These are phyloP conservation scores for Chaetodon trifasciatus DNA, from an alignment of 2,797 vertebrate species.

Conservation along the genomic window DNA sequence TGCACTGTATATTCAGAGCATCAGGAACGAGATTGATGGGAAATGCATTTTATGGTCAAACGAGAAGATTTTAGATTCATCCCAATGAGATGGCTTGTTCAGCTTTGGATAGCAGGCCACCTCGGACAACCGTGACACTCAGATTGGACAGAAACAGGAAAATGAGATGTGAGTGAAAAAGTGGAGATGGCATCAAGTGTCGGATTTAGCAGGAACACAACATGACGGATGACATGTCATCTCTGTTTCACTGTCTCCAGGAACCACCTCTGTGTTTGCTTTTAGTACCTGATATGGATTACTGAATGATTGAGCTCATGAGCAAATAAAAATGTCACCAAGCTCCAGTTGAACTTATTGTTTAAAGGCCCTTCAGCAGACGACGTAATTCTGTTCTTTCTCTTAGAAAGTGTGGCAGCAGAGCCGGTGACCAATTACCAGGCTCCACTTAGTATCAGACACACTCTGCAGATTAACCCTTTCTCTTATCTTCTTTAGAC, in stretches of 20 bases:
- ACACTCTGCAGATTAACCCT: background rate
- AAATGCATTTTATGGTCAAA: constrained; percentile 26
- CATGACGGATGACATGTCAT: constrained; percentile 28
- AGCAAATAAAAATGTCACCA: background rate
- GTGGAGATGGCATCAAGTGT: constrained; percentile 14
- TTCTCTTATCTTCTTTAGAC: background rate
- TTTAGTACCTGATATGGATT: background rate
- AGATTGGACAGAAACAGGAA: background rate
- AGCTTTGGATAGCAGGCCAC: background rate
- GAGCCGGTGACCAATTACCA: background rate
- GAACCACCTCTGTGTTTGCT: constrained; percentile 3
- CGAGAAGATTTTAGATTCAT: constrained; percentile 19
- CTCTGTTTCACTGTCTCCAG: background rate
- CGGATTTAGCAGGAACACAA: background rate
- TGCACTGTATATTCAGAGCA: constrained; percentile 2
- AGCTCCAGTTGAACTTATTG: background rate
- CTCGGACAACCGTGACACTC: background rate
- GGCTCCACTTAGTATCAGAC: background rate
- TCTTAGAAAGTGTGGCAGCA: background rate
- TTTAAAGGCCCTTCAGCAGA: background rate
- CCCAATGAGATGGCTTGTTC: background rate
- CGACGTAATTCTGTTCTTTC: background rate
- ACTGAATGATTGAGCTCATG: background rate
- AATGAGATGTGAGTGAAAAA: constrained; percentile 7
- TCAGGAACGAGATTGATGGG: background rate